Base-by-base conservation (phyloP, 2,113 vertebrate species). In the Paracanthobrama guichenoti region DNA sequence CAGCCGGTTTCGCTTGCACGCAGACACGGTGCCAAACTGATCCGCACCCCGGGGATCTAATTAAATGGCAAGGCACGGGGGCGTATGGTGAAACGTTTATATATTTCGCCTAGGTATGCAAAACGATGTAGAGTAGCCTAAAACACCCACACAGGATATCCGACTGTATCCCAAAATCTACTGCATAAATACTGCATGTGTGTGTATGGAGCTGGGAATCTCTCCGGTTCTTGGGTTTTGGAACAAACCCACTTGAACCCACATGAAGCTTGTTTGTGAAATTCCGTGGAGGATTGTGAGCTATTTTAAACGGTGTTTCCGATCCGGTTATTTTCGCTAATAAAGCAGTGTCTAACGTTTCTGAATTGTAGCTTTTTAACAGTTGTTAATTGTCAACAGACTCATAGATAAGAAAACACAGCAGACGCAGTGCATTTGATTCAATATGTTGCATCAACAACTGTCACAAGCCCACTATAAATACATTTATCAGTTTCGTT, bases 21-120 rank as follows among this genome's bases (percentile, higher is more conserved):
- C 62, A 73, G 79, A 86, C 46, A 73, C 26, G 48, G 73, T 53
- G 67, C 26, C 86, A 81, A 86, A 86, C 75, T 82, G 46, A 78
- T 78, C 64, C 46, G 78, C 67, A 79, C 86, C 81, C 88, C 75
- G 55, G 80, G 75, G 89, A 85, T 66, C 53, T 84, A 57, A 84
- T 84, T 88, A 86, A 60, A 75, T 31, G 57, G 11, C 67, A 53
- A 48, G 46, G 62, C 73, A 35, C 53, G 64, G 76, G 55, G 48
- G 14, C 39, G 44, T 60, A 50, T 62, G 48, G 57, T 11, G 26
- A 77, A 69, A 48, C 82, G 64, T 57, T 22, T 48, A 82, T 14
- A 22, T 76, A n/a, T 74, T 74, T 71, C 66, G 14, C 66, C n/a
- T 18, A 67, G 53, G 35, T 64, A 84, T 83, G 72, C 72, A 72